Percentiles rank a stretch among this genome's conserved stretches.
These are phyloP conservation scores for Psilopogon haemacephalus DNA, from an alignment of 2,113 vertebrate species.

Conservation along the genomic window DNA sequence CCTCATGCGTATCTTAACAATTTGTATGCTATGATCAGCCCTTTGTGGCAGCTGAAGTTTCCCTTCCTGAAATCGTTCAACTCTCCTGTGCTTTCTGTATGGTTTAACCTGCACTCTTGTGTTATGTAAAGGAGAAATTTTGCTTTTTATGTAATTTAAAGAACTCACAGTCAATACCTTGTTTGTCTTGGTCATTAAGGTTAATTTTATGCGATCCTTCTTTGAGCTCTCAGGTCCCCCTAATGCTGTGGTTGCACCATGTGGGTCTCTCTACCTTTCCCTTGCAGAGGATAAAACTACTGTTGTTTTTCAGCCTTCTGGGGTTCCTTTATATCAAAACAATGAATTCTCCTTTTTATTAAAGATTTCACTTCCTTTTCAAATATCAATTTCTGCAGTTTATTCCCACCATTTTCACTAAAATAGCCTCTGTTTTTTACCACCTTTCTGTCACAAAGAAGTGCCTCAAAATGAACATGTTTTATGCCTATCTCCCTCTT, in stretches of 20 bases:
- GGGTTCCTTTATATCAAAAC: not conserved
- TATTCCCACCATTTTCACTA: not conserved
- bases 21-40: accelerated
- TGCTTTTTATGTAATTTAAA: not conserved
- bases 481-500: not conserved
- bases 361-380: not conserved
- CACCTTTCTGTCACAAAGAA: not conserved
- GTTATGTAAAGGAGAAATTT: not conserved
- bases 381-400: not conserved
- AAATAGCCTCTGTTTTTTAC: not conserved
- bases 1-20: not conserved
- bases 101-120: not conserved
- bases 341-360: not conserved
- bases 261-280: not conserved
- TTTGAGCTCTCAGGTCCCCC: not conserved
- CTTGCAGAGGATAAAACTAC: not conserved
- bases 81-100: not conserved
- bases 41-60: not conserved
- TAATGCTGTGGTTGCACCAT: accelerated
- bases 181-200: not conserved
- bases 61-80: not conserved
- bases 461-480: not conserved
- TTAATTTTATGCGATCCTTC: not conserved
- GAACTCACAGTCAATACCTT: not conserved
- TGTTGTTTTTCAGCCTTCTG: not conserved